Base-by-base conservation (phyloP, 1,140 invertebrate species). In the Euura saliciscinereae region DNA sequence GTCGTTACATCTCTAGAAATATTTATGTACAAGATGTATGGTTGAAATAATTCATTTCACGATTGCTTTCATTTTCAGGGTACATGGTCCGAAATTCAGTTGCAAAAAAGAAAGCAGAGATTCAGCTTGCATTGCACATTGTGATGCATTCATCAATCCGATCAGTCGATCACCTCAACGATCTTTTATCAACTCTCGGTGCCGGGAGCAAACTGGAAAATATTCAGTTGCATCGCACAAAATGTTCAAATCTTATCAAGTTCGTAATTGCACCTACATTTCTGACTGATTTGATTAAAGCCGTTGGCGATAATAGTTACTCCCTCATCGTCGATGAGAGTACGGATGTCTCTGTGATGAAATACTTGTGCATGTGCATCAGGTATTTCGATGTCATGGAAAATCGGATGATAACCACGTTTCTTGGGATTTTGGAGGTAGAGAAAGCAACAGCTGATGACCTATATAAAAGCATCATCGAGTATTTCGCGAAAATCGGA, bases 381-480 rank as follows among this genome's bases (percentile, higher is more conserved):
- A 51, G 46, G 46, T 51, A 6, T 51, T 51, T 51, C 46, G 5
- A 5, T 6, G 11, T 5, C 11, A 6, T 11, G 11, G 6, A 51
- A 51, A 51, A 51, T 6, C 46, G 73, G 73, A 66, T 75, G 45
- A 68, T 75, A 11, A 70, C 72, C 46, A 75, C 74, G 43, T 75
- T 75, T 75, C 73, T 73, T 70, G 2, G 72, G 44, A 44, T 75
- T n/a, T n/a, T n/a, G n/a, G 66, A 77, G 75, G n/a, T 76, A 51
- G 68, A 69, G 10, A 44, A 64, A 8, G 70, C 67, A 10, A 71
- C 70, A 44, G 73, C 73, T 68, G 45, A 51, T 68, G 68, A 70
- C 66, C 64, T 79, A 1, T 76, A 75, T 44, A 8, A 13, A 0
- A 13, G 42, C 8, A n/a, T 77, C 1, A 76, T 46, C 8, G 6